Base-by-base conservation (phyloP, 1,140 invertebrate genomes). In the Zelostemma sp. region DNA sequence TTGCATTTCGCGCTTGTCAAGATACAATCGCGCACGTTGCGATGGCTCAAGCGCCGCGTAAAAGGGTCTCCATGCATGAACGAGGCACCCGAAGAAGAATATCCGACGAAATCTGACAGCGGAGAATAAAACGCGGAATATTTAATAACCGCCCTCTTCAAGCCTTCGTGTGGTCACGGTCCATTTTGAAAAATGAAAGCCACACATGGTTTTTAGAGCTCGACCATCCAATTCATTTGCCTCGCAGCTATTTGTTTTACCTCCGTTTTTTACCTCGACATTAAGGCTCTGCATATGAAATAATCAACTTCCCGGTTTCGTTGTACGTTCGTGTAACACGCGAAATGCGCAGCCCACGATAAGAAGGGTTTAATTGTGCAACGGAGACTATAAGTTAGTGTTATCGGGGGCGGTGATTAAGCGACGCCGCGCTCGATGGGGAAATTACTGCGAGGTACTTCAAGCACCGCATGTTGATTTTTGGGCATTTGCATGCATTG, bases 51-150 rank as follows among this genome's bases (percentile, higher is more conserved):
- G 63, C 3, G 68, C 49, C 49, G 57, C 46, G 49, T 63, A 62
- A 71, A 71, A 71, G 56, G 63, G 43, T 59, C 68, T 71, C 63
- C 66, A 66, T 66, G 63, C 63, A 56, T 21, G 49, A 54, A 62
- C 68, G 59, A 71, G 68, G 56, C 55, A 63, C 66, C 62, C 63
- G 49, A 19, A 58, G 40, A 66, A 62, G 62, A 70, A 66, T 63
- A 71, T 66, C 40, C 53, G 19, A 35, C 33, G 18, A 50, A 59
- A 70, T 65, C 62, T 15, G 18, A 19, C 14, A 31, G 41, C 38
- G 15, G 62, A 55, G 63, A 72, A 72, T 64, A 47, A 59, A 65
- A 57, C 47, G 61, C 43, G n/a, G 46, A 59, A 57, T 60, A 72
- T 67, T 64, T 63, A 72, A 72, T 67, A 67, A 72, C 60, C 50